Evolutionary conservation across 1,140 invertebrate species (phyloP), one percentile per base, ranked within the genome.

Genomic region (Eupeodes corollae): DNA sequence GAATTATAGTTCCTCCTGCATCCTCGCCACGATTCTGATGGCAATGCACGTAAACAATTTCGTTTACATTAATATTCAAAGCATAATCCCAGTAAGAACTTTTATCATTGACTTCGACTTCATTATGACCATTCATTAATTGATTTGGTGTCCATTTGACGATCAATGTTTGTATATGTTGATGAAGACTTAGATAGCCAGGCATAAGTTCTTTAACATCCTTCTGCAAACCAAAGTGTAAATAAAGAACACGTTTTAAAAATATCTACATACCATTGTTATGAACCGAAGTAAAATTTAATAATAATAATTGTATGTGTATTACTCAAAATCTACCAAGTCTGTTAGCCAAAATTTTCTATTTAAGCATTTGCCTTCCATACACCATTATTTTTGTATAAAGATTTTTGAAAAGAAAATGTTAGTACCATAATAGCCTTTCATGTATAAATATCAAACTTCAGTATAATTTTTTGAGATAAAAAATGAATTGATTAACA

Each of bases 21-120:
- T 85, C 79, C 44, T 68, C 63, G 21, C 70, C 73, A 42, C 80
- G 79, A 63, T 87, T 84, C 63, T 92, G 89, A 69, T 96, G 92
- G 56, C 92, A 92, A 67, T 96, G 92, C 2, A 96, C 85, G 62
- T 96, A 95, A 33, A 91, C 87, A 45, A 94, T 88, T 49, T 93
- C 88, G 62, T 90, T 85, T 21, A 95, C 75, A 48, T 80, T 80
- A 12, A 95, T 82, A 62, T 87, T 88, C 47, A 94, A 72, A 6
- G 91, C 90, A 73, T 92, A 91, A 49, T 92, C 87, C 91, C 91
- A 96, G 67, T 83, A 88, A 15, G 80, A 74, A 56, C 84, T 86
- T 73, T 86, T 86, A 58, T 88, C 84, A 49, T 77, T 74, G 11
- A 75, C 75, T 55, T 84, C 78, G 41, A 69, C 73, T 48, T 80